These are phyloP conservation scores for Drosophila rubida DNA, from an alignment of 2,888 invertebrate genomes.

Conservation along the genomic window DNA sequence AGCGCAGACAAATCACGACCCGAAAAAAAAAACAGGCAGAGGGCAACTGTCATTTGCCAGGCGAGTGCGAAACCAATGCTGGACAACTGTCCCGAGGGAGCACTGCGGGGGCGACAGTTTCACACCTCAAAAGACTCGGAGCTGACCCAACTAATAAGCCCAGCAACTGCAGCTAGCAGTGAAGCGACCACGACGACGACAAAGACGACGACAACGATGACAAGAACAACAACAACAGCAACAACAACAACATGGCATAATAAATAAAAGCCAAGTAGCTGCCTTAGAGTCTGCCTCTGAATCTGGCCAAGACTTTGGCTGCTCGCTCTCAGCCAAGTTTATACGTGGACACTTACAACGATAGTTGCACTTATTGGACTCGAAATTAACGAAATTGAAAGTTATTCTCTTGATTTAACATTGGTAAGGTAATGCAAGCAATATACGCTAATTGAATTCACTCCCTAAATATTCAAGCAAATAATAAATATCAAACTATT, in stretches of 20 bases:
- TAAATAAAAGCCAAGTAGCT: constrained; percentile 80
- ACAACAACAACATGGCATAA: constrained; percentile 70
- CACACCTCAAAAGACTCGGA: constrained; percentile 68
- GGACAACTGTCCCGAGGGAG: not conserved
- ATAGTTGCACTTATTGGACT: not conserved
- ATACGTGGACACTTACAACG: constrained; percentile 14
- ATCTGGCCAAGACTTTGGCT: constrained; percentile 30
- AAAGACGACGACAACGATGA: constrained; percentile 20
- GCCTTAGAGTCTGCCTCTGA: constrained; percentile 66
- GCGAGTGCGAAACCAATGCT: constrained; percentile 27
- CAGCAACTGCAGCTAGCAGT: constrained; percentile 50
- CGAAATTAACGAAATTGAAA: no score
- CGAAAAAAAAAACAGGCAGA: constrained; percentile 51
- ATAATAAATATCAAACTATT: no score
- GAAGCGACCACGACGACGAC: constrained; percentile 31
- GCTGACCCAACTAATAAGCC: constrained; percentile 77
- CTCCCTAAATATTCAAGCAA: no score
- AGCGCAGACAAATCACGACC: constrained; percentile 77
- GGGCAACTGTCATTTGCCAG: constrained; percentile 54
- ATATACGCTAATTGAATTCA: no score
- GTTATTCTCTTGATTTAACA: no score
- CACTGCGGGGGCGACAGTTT: constrained; percentile 25
- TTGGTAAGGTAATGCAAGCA: no score
- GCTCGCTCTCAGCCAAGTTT: constrained; percentile 24
- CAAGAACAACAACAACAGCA: constrained; percentile 25